Conservation (phyloP, 2,888 invertebrate genomes). For the Polyommatus iphigenia region DNA sequence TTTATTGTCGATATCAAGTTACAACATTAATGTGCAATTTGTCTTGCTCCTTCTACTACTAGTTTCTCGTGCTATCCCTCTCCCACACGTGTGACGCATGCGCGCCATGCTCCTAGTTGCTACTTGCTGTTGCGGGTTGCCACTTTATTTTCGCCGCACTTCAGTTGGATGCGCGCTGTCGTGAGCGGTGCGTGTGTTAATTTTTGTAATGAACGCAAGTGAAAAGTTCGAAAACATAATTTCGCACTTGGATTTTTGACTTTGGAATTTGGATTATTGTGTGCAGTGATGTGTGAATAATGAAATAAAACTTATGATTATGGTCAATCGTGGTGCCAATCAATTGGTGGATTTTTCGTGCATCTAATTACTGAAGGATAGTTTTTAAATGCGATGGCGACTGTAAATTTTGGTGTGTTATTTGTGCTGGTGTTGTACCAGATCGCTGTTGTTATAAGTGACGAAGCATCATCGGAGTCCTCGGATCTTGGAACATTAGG, state of each 20-base stretch:
- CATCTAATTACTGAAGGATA: slow-evolving; percentile 56
- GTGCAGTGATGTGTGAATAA: not conserved
- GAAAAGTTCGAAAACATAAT: slow-evolving; percentile 46
- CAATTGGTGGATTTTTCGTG: slow-evolving; percentile 57
- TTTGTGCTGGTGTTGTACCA: slow-evolving; percentile 67
- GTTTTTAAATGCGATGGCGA: slow-evolving; percentile 66
- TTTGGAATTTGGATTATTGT: not conserved
- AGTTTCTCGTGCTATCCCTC: slow-evolving; percentile 43
- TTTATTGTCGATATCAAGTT: slow-evolving; percentile 1
- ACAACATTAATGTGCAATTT: slow-evolving; percentile 47
- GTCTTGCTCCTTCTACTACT: slow-evolving; percentile 55
- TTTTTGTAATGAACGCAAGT: slow-evolving; percentile 26
- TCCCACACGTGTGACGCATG: slow-evolving; percentile 48
- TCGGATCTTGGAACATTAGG: slow-evolving; percentile 65
- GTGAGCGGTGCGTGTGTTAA: slow-evolving; percentile 33
- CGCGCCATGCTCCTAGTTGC: slow-evolving; percentile 34
- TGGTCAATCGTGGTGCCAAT: slow-evolving; percentile 49
- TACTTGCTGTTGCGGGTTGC: not conserved
- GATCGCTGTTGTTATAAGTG: slow-evolving; percentile 59
- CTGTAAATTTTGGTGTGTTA: slow-evolving; percentile 69
- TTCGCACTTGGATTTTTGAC: slow-evolving; percentile 2
- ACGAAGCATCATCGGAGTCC: slow-evolving; percentile 66
- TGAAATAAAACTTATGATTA: slow-evolving; percentile 52
- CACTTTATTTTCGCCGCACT: slow-evolving; percentile 29
- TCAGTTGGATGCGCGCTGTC: slow-evolving; percentile 37